Base-by-base conservation (phyloP, 2,888 invertebrate species). In the Ptychoptera contaminata region DNA sequence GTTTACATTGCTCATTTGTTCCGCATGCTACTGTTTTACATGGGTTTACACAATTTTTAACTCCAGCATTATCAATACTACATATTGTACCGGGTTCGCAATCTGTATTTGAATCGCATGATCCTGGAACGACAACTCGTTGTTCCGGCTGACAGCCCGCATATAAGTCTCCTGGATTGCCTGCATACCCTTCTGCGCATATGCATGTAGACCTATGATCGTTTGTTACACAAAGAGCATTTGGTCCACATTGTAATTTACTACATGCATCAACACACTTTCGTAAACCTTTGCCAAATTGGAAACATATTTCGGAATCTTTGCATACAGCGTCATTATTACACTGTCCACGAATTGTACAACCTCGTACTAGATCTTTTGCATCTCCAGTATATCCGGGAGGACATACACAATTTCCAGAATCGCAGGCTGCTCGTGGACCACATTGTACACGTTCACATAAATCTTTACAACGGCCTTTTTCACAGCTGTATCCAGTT, bases 251-350 rank as follows among this genome's bases (percentile, higher is more conserved):
- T 55, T 88, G 87, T 31, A 85, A 70, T 66, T 86, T 86, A 50
- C 80, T 79, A 57, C 91, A 92, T 0, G 83, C 84, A 58, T 90
- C 87, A 3, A 87, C 78, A 62, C 90, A 91, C 63, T 84, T 84
- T 44, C 90, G 71, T 4, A 77, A 61, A 29, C 79, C 82, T 67
- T 79, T 82, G 40, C 81, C 79, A 29, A 84, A 65, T 67, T 87
- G 86, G 67, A 90, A 86, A 61, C 91, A 92, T 55, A 91, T 90
- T 67, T 91, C 83, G 2, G 82, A 75, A 54, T 80, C 77, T 50
- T 76, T 76, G 57, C 92, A 92, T 53, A 88, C 84, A 2, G 77
- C 73, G 59, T 91, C 87, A 50, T 82, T 83, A 49, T 71, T 70
- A 57, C 91, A 92, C 54, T 82, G 83, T 15, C 81, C 82, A 34